Conservation (phyloP, 2,797 vertebrate species). For the Morus bassanus region DNA sequence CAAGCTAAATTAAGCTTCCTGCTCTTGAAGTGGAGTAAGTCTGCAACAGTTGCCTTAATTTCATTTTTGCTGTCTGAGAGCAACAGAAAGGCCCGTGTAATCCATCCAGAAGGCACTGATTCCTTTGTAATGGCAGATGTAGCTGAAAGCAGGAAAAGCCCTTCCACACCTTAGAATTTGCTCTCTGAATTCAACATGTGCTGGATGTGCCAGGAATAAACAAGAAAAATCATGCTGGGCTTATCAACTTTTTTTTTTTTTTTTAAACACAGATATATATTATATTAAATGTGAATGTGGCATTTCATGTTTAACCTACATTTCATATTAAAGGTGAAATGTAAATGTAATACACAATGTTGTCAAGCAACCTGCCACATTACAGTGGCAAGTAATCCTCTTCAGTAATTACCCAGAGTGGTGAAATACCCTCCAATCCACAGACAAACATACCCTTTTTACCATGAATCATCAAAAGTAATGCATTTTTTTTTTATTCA, state of each 20-base stretch:
- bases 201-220: neutral
- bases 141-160: neutral
- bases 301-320: neutral
- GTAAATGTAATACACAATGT: neutral
- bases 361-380: neutral
- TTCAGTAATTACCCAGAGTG: neutral
- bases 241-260: neutral
- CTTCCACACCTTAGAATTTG: neutral
- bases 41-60: neutral
- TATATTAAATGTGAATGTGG: neutral
- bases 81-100: neutral
- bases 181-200: neutral
- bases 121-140: neutral
- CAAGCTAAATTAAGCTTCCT: neutral
- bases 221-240: fast-evolving
- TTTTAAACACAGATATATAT: fast-evolving
- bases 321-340: neutral
- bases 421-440: neutral
- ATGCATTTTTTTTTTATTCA: neutral
- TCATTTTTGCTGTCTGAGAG: neutral
- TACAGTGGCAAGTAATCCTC: neutral
- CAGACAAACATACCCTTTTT: neutral
- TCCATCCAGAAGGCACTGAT: neutral
- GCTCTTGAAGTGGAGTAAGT: neutral
- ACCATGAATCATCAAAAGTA: neutral